Base-by-base conservation (phyloP, 92 coral and sea anemone species). In the Parazoanthus atlanticus region DNA sequence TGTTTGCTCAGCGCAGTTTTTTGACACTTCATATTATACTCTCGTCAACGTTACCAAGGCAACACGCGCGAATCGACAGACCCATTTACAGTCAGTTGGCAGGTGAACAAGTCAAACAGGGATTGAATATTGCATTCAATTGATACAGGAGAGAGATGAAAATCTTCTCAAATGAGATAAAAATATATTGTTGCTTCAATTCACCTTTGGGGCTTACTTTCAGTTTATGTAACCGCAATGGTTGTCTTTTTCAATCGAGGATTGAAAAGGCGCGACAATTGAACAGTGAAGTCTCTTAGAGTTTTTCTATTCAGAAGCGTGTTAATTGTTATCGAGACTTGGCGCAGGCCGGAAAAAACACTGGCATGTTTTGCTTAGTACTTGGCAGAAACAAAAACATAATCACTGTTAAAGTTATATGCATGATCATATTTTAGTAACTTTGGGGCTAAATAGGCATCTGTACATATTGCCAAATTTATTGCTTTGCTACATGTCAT, bases 1-100 rank as follows among this genome's bases (percentile, higher is more conserved):
- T 75, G 47, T 76, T 86, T 89, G 61, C 75, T 15, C 56, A 75
- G 19, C 9, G 67, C 38, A n/a, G 54, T 56, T 86, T 74, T 74
- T 74, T 54, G 89, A 56, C 74, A 86, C 82, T 12, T 76, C 54
- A 7, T 86, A 16, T 69, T 29, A 41, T 84, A 71, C 41, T 40
- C 17, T 36, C 25, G 17, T 29, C 5, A 40, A 12, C 43, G 87
- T 84, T 84, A 30, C 78, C 67, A 43, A 23, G 87, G 67, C n/a
- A 84, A 69, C 65, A 23, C 17, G 43, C 31, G 26, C 66, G 41
- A 80, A 43, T 41, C 3, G 86, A 83, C 86, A 71, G 69, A 19
- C 30, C 52, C 67, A 69, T n/a, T 84, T 84, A 29, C 36, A 30
- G 34, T 84, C 36, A 30, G 34, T 84, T 49, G 49, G 78, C 87